Conservation (phyloP, 2,797 vertebrate species). For the Pteropus rufus region DNA sequence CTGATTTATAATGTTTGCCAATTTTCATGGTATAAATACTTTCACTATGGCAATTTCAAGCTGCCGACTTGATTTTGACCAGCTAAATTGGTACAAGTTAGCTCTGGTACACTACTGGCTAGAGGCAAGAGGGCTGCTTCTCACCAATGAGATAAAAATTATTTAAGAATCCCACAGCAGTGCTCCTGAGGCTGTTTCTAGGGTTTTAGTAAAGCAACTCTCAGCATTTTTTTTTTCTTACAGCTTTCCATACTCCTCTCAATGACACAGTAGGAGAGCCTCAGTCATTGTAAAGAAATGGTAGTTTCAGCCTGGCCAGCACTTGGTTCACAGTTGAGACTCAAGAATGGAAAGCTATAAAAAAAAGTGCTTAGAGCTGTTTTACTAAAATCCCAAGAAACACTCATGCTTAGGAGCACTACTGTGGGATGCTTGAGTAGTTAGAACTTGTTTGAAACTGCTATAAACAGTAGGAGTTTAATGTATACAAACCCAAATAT, state of each 20-base stretch:
- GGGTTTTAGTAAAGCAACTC: background rate
- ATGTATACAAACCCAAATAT: background rate
- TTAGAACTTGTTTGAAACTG: conserved; percentile 21
- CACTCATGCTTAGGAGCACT: background rate
- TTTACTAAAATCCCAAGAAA: conserved; percentile 40
- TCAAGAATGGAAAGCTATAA: conserved; percentile 14
- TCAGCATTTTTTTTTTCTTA: conserved; percentile 1
- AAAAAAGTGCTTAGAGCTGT: background rate
- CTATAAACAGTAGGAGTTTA: background rate
- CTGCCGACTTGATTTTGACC: background rate
- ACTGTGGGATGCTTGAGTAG: background rate
- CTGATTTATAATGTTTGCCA: background rate
- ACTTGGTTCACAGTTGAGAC: background rate
- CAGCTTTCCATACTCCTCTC: background rate
- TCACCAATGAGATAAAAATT: background rate
- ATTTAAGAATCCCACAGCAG: background rate
- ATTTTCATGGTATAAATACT: conserved; percentile 1
- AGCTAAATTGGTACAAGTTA: background rate
- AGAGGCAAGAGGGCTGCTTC: background rate
- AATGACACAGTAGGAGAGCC: background rate
- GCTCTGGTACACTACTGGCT: background rate
- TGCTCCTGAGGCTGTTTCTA: background rate
- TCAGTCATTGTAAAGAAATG: background rate
- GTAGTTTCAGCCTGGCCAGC: background rate
- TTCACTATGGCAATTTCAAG: background rate